These are phyloP conservation scores for Sebastes elongatus DNA, from an alignment of 2,797 vertebrate genomes.

Conservation along the genomic window DNA sequence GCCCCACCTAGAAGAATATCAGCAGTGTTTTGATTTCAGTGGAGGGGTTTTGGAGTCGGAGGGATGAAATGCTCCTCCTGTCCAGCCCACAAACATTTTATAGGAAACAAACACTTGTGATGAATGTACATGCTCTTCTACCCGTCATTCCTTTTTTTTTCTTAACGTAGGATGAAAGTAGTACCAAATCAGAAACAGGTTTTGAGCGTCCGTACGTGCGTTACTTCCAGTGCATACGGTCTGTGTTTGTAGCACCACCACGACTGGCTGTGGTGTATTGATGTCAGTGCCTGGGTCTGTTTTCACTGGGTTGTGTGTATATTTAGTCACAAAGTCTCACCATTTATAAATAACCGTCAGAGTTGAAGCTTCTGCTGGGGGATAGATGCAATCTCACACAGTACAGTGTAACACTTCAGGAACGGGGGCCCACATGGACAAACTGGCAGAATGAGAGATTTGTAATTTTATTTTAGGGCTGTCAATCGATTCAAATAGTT, in stretches of 20 bases:
- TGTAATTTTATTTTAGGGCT: too few species aligned
- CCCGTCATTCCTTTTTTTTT: not conserved
- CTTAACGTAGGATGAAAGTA: not conserved
- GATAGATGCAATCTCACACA: not conserved
- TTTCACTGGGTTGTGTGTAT: slow-evolving; percentile 53
- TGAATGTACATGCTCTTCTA: not conserved
- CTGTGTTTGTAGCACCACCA: not conserved
- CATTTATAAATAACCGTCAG: slow-evolving; percentile 63
- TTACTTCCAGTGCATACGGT: not conserved
- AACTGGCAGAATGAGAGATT: not conserved
- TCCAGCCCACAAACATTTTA: slow-evolving; percentile 3
- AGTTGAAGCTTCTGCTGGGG: slow-evolving; percentile 18
- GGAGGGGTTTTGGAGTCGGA: not conserved
- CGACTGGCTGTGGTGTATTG: slow-evolving; percentile 8
- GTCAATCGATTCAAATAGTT: too few species aligned
- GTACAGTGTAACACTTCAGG: not conserved
- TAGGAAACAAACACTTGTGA: slow-evolving; percentile 13
- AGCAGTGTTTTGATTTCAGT: slow-evolving; percentile 5
- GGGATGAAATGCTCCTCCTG: not conserved
- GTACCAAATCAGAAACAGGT: not conserved
- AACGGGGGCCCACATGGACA: not conserved
- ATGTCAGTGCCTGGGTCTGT: slow-evolving; percentile 39
- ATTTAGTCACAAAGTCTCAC: slow-evolving; percentile 63
- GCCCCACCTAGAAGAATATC: not conserved
- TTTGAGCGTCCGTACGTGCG: not conserved